Conservation (phyloP, 2,113 vertebrate genomes). For the Fregetta grallaria region DNA sequence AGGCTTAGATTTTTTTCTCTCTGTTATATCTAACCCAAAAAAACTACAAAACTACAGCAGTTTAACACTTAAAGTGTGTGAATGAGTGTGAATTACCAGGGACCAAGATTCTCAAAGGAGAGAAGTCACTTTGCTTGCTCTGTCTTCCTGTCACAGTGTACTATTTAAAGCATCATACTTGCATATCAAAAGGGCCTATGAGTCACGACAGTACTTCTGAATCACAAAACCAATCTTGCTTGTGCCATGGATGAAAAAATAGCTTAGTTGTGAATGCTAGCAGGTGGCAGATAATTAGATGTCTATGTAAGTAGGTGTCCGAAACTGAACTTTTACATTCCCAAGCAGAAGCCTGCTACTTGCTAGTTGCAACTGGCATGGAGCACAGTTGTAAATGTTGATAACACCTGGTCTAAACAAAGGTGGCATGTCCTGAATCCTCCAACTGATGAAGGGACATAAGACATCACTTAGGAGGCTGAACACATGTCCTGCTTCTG, state of each 20-base stretch:
- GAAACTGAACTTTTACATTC: neutral
- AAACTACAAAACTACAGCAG: neutral
- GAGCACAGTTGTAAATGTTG: neutral
- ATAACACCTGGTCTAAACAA: neutral
- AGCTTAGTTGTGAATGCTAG: neutral
- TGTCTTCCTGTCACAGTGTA: neutral
- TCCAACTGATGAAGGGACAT: neutral
- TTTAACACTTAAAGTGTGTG: neutral
- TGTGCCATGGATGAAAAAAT: neutral
- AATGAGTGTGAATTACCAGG: neutral
- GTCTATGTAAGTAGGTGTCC: neutral
- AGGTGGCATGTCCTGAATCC: neutral
- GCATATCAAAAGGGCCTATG: slow-evolving; percentile 51
- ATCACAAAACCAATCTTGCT: slow-evolving; percentile 17
- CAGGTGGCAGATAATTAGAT: neutral
- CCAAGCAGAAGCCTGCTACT: neutral
- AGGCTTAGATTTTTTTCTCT: neutral
- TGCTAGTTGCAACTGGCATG: neutral
- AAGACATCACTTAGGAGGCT: neutral
- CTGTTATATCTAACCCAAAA: neutral
- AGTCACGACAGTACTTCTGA: slow-evolving; percentile 66
- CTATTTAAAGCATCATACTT: slow-evolving; percentile 58
- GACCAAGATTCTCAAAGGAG: neutral
- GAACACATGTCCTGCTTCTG: neutral
- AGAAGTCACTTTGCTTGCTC: neutral